A percentile compares a stretch with the other conserved stretches of the same genome.
Conservation (phyloP, 2,888 invertebrate species). For the Drosophila diplacantha region DNA sequence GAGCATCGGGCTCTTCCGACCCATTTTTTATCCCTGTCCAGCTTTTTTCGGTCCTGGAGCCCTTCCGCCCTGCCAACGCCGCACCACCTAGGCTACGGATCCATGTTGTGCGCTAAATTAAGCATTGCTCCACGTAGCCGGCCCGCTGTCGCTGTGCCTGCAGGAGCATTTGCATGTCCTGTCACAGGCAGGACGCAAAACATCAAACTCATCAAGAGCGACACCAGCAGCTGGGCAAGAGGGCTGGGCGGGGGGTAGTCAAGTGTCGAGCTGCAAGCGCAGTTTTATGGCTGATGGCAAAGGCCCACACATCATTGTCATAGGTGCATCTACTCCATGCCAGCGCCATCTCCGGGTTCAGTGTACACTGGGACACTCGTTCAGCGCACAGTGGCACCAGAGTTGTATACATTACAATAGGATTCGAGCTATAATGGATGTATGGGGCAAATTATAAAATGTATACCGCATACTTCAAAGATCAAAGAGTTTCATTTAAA, state of each 20-base stretch:
- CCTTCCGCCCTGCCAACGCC: constrained; percentile 13
- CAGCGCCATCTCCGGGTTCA: constrained; percentile 21
- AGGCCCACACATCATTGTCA: constrained; percentile 47
- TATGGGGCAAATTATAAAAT: too few relatives aligned
- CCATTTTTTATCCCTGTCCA: constrained; percentile 19
- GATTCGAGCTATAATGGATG: not conserved
- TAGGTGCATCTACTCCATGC: constrained; percentile 31
- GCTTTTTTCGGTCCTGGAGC: constrained; percentile 13
- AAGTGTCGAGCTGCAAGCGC: constrained; percentile 45
- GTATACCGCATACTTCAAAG: too few relatives aligned
- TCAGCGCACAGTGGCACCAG: not conserved
- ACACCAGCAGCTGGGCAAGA: constrained; percentile 40
- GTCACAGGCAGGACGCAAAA: constrained; percentile 68
- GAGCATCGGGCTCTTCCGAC: constrained; percentile 36
- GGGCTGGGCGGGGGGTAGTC: constrained; percentile 18
- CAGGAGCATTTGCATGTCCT: constrained; percentile 69
- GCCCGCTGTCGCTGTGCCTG: constrained; percentile 26
- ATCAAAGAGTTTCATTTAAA: too few relatives aligned
- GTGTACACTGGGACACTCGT: constrained; percentile 6
- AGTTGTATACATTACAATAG: not conserved
- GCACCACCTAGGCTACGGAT: constrained; percentile 44
- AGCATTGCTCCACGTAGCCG: constrained; percentile 51
- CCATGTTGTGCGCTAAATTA: constrained; percentile 71
- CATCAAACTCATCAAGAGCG: constrained; percentile 70
- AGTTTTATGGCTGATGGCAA: constrained; percentile 46